Base-by-base conservation (phyloP, 2,797 vertebrate species). In the Xenentodon cancila region DNA sequence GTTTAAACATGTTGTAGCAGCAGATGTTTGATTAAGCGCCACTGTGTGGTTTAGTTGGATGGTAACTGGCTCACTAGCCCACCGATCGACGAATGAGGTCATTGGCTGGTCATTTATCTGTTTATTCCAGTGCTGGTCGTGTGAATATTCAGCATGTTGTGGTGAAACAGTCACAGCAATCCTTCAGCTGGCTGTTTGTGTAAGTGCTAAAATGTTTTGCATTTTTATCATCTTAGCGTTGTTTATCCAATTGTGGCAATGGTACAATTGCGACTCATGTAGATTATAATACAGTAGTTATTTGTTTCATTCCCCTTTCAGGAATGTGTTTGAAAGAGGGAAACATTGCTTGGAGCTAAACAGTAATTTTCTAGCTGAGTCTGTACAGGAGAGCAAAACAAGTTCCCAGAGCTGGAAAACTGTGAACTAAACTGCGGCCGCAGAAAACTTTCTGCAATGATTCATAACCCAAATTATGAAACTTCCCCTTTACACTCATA, bases 401-500 rank as follows among this genome's bases (percentile, higher is more conserved):
- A 69, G 56, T 67, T 56, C 27, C 59, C 61, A 49, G n/a, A 43
- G 65, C 17, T 73, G 42, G 54, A 66, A 74, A 67, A 53, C 15
- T 2, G 8, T 59, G 21, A 44, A 68, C 65, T 42, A 45, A 80
- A 54, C 34, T 53, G 53, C 57, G 59, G 59, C 78, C 64, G 59
- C 68, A 81, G 62, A 60, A 25, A 67, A 58, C 55, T 68, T 43
- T 77, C 57, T 60, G 46, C 71, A 21, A 64, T 61, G 63, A 66
- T 75, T 79, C n/a, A 73, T 85, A 68, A 66, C 65, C 78, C 46
- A 48, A 56, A 76, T 53, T 54, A 75, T 50, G 69, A 78, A 68
- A 68, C 46, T 75, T 72, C 44, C 69, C 62, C 68, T 20, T 69
- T 15, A 53, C 44, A 73, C 58, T 77, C 25, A 64, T 47, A 70